Base-by-base conservation (phyloP, 1,140 invertebrate species). In the Onthophagus taurus region DNA sequence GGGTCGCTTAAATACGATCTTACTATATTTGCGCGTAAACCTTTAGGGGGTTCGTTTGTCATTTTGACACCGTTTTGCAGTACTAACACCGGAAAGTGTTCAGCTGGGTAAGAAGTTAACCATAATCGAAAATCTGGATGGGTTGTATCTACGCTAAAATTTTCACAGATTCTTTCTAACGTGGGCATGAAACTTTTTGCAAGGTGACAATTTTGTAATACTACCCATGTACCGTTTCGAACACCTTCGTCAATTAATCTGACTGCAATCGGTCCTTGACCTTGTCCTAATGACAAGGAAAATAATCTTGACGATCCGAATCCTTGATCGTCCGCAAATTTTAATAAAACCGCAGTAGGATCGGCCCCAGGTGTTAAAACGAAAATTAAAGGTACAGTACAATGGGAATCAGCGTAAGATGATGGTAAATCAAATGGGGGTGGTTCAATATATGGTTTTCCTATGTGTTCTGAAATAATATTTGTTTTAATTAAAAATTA, bases 51-150 rank as follows among this genome's bases (percentile, higher is more conserved):
- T 65, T 97, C 92, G 63, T 94, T 94, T 0, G 89, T 94, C 81
- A 97, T 96, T 70, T 97, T 97, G 1, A 97, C 83, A 20, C 90
- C 86, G 57, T 92, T 94, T 64, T 97, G 88, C 19, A 97, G 68
- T 7, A 97, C 80, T 9, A 85, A 77, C 0, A 94, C 85, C 0
- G 93, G 92, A 61, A 97, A 97, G 59, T 87, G 76, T n/a, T 89
- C 80, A 0, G 81, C 82, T 0, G 92, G 89, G 60, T 95, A 95
- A 29, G 89, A 93, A 0, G 92, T 96, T 9, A 97, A 62, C 93
- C 93, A 97, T 3, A 97, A 65, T 8, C 93, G 78, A 59, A 96
- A 97, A 55, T 89, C 81, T 0, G 83, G 77, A 68, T 96, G 85
- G 4, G 85, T 89, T 0, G 77, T 74, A 38, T 85, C 82, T 0